Evolutionary conservation across 2,888 invertebrate genomes (phyloP).

Genomic region (Cactoblastis cactorum): DNA sequence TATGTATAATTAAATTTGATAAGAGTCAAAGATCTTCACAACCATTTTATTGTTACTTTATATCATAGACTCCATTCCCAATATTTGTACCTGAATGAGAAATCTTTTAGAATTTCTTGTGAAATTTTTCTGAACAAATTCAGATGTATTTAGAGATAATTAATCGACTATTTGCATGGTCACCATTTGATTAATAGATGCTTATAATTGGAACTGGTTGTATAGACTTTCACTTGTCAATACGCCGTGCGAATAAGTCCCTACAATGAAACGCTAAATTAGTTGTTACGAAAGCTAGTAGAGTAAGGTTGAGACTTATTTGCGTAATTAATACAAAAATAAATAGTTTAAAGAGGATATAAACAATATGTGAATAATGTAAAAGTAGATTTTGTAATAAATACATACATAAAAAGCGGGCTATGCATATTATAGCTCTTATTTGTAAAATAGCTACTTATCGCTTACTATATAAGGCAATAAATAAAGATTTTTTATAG

Average conservation of each 20-base stretch:
- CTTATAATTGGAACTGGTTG: slow-evolving; percentile 9
- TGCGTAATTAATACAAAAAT: neutral
- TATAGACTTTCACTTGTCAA: slow-evolving; percentile 14
- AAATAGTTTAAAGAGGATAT: neutral
- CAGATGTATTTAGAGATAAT: slow-evolving; percentile 1
- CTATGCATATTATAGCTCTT: no score
- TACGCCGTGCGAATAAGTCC: slow-evolving; percentile 11
- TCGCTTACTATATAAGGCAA: no score
- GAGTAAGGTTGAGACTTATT: neutral
- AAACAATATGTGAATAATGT: neutral
- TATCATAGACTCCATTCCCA: neutral
- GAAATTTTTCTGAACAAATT: neutral
- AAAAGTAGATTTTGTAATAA: no score
- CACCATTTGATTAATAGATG: slow-evolving; percentile 9
- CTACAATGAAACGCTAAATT: slow-evolving; percentile 6
- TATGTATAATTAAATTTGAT: no score
- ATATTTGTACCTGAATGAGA: neutral
- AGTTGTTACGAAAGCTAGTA: slow-evolving; percentile 3
- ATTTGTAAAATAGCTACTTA: no score
- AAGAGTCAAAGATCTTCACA: no score
- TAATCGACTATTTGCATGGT: slow-evolving; percentile 8
- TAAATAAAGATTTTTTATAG: no score
- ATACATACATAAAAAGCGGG: no score
- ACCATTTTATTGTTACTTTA: no score
- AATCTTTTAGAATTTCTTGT: neutral